Percentiles rank a stretch among this genome's conserved stretches.
phyloP scores from a whole-genome alignment of 2,113 vertebrate species.

The Ochotona princeps region DNA sequence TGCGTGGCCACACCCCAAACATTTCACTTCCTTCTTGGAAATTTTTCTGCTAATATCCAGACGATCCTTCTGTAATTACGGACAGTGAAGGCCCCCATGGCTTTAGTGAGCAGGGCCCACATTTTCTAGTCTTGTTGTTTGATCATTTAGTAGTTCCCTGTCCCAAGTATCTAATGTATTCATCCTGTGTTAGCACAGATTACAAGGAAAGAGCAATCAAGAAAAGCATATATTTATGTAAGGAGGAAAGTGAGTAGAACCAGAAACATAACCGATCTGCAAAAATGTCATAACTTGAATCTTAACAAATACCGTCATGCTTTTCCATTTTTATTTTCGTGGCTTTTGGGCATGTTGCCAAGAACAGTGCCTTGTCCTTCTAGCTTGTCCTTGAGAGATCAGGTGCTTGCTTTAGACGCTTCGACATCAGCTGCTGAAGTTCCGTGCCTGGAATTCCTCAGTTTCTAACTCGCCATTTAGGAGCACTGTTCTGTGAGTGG shows the following conservation, averaged over 20 bases:
- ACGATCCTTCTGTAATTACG: background rate
- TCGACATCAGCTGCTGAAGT: background rate
- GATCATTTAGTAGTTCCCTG: background rate
- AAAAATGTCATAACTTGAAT: background rate
- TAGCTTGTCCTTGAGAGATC: conserved; percentile 16
- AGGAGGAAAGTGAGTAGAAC: background rate
- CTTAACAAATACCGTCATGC: background rate
- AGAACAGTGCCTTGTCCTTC: background rate
- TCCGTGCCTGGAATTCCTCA: background rate
- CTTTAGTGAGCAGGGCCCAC: background rate
- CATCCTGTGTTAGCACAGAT: background rate
- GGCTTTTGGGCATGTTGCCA: background rate
- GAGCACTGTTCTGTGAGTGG: background rate
- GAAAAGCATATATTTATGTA: background rate
- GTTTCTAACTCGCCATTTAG: background rate
- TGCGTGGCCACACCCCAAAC: background rate
- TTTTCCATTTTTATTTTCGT: conserved; percentile 12
- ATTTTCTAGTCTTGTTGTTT: background rate
- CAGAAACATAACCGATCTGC: background rate
- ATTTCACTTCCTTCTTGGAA: background rate
- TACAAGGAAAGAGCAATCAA: background rate
- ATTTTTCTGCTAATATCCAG: background rate
- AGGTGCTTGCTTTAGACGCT: background rate
- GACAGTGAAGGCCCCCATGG: background rate
- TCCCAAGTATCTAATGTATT: background rate